Base-by-base conservation (phyloP, 2,797 vertebrate species). In the Anomalospiza imberbis region DNA sequence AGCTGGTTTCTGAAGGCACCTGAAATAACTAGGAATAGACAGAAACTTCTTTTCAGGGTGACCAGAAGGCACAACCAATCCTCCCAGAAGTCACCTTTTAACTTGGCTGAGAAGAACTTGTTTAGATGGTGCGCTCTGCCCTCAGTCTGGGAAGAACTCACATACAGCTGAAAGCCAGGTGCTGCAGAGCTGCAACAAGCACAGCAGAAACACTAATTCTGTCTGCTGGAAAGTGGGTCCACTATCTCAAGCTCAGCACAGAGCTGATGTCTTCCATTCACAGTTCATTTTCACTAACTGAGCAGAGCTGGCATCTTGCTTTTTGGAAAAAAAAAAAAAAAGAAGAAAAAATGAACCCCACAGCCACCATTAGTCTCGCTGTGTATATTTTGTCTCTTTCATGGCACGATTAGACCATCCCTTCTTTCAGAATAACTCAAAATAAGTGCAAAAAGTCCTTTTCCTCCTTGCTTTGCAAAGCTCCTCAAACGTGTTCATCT, bases 381-480 rank as follows among this genome's bases (percentile, higher is more conserved):
- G 22, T 86, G 29, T 31, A 40, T 78, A 68, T 57, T 78, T 44
- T 53, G 20, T 55, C 13, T 81, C 31, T 81, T 32, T 84, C 20
- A 22, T 13, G 65, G 36, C 26, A 76, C 0, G 0, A 78, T 28
- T 40, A 63, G 17, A 60, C 6, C 36, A 83, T 6, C 7, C 6
- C 17, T 65, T 68, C 66, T 61, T 86, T 68, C 73, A 51, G 54
- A 63, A 36, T n/a, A 32, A 86, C 28, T 22, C 48, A 61, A 53
- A 85, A 22, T 25, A 77, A 63, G 34, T 9, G 65, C 29, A 28
- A 88, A 85, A 80, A 72, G 29, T n/a, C 9, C 19, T 54, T 70
- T 71, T 5, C 7, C 31, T 38, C n/a, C 19, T 55, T 34, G 42
- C 3, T 58, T 54, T 48, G 31, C 34, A 77, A 86, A 83, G 54